Base-by-base conservation (phyloP, 2,113 vertebrate species). In the Paramisgurnus dabryanus region DNA sequence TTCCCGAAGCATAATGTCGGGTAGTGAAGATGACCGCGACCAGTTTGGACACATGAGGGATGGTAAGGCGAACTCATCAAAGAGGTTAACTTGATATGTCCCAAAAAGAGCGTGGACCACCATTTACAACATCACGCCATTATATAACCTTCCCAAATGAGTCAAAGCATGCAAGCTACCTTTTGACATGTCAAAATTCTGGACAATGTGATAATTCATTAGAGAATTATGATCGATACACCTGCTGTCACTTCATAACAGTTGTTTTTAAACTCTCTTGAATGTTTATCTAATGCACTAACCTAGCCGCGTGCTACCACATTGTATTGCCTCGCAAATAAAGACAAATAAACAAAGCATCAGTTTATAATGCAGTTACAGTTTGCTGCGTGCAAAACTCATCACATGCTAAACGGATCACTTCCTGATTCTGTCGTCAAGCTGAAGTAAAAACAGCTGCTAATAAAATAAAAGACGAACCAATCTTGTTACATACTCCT, bases 1-100 rank as follows among this genome's bases (percentile, higher is more conserved):
- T 58, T 63, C 12, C 17, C 2, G n/a, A 34, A 70, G 47, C 79
- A 73, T 57, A 4, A 84, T 94, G 93, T 94, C 93, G 79, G 92
- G 86, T 67, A 94, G 92, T 86, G 93, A 94, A 85, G 93, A 93
- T 81, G 93, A 94, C 67, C 86, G 89, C 84, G 91, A 90, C n/a
- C 90, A 89, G 86, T 92, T 92, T 64, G 90, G 85, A 83, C 83
- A 70, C 58, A 77, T 67, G 18, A 90, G 90, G 4, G 89, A 89
- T 66, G 75, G 75, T 77, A 77, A 77, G 73, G 5, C 10, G 55
- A 58, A 6, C 53, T 57, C 27, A 5, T 55, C 68, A 63, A 69
- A 89, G 87, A 79, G 57, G 50, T 67, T 91, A 53, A 22, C 71
- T 79, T 53, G 49, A 40, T 76, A 34, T 34, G 49, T 39, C 13